Evolutionary conservation across 2,797 vertebrate genomes (phyloP).

Genomic region (Lutra lutra): DNA sequence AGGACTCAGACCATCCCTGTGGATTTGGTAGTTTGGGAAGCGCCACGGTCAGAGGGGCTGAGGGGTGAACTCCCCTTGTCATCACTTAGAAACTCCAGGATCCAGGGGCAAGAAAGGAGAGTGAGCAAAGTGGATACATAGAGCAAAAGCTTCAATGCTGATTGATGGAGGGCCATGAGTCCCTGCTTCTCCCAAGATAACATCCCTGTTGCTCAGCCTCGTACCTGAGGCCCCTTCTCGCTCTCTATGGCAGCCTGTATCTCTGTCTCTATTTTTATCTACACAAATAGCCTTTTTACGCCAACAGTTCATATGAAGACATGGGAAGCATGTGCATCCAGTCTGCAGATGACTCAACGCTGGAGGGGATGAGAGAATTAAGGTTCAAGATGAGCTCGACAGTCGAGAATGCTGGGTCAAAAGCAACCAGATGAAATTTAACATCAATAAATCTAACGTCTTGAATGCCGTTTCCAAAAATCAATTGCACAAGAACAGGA

Average conservation of each 20-base stretch:
- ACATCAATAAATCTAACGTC: conserved; percentile 72
- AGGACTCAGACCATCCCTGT: neutral
- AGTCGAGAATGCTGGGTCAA: conserved; percentile 74
- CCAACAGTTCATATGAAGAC: conserved; percentile 63
- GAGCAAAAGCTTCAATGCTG: neutral
- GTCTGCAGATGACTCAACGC: conserved; percentile 75
- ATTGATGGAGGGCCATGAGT: neutral
- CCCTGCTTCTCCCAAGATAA: neutral
- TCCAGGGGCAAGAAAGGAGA: neutral
- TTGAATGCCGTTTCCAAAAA: conserved; percentile 64
- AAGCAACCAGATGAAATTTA: conserved; percentile 76
- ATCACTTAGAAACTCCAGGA: neutral
- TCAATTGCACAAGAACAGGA: conserved; percentile 69
- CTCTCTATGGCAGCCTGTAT: neutral
- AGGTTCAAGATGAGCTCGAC: conserved; percentile 71
- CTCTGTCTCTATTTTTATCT: conserved; percentile 71
- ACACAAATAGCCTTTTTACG: conserved; percentile 45
- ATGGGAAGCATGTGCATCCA: conserved; percentile 67
- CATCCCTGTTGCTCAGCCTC: neutral
- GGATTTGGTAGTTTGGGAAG: neutral
- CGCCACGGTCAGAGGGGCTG: neutral
- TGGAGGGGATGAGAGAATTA: conserved; percentile 69
- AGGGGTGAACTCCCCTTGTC: conserved; percentile 8
- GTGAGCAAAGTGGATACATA: neutral
- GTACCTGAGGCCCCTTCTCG: neutral